Evolutionary conservation across 2,888 invertebrate genomes (phyloP).

Genomic region (Ormyrus labotus): DNA sequence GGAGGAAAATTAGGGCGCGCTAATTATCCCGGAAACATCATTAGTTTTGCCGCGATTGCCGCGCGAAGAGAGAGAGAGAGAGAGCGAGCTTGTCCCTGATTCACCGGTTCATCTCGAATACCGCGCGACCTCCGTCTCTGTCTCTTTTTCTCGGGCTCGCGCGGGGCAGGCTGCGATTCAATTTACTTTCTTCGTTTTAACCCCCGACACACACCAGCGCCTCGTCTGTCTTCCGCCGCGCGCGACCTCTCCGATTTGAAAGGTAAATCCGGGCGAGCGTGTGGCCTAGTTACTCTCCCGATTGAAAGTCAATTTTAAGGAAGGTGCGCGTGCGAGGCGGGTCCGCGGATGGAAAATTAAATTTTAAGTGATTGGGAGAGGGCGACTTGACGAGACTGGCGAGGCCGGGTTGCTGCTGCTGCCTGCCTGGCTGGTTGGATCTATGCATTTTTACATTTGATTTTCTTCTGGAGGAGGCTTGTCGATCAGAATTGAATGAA

Average conservation of each 20-base stretch:
- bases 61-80: no score
- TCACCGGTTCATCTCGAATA: constrained; percentile 33
- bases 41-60: constrained; percentile 48
- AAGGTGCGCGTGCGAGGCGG: background rate
- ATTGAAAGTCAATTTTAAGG: constrained; percentile 53
- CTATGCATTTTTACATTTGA: background rate
- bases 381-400: background rate
- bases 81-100: constrained; percentile 1
- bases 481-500: background rate
- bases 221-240: background rate
- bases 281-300: constrained; percentile 43
- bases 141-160: background rate
- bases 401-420: background rate
- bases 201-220: background rate
- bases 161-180: background rate
- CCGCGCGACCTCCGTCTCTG: constrained; percentile 9
- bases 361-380: constrained; percentile 32
- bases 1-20: constrained; percentile 41
- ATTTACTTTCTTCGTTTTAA: constrained; percentile 7
- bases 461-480: background rate
- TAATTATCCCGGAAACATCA: constrained; percentile 56
- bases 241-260: constrained; percentile 43
- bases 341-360: constrained; percentile 40
- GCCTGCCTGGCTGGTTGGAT: no score
- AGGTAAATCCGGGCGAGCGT: constrained; percentile 44